Percentiles rank a stretch among this genome's conserved stretches.
These are phyloP conservation scores for Salvelinus alpinus DNA, from an alignment of 2,113 vertebrate species.

Conservation along the genomic window DNA sequence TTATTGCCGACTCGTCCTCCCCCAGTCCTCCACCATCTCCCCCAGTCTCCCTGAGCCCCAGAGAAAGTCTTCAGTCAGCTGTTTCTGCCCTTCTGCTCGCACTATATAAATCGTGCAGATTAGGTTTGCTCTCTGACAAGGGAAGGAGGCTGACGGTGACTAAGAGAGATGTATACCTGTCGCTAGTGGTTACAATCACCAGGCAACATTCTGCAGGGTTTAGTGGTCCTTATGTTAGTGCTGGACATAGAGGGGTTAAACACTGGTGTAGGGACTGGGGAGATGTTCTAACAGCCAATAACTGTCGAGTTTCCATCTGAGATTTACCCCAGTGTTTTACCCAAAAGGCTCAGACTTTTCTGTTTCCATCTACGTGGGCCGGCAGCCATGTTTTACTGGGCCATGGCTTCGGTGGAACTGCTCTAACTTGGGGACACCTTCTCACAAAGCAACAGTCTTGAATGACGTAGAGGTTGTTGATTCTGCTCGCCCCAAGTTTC, in stretches of 20 bases:
- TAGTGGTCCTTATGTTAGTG: slow-evolving; percentile 51
- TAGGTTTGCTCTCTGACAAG: slow-evolving; percentile 68
- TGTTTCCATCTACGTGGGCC: no score
- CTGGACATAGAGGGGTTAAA: slow-evolving; percentile 9
- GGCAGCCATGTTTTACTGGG: no score
- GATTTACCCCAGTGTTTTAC: no score
- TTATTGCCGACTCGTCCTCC: neutral
- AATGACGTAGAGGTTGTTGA: no score
- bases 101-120: slow-evolving; percentile 71
- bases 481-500: no score
- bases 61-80: slow-evolving; percentile 64
- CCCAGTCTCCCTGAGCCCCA: neutral
- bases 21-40: neutral
- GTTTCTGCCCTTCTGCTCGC: slow-evolving; percentile 63
- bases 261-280: neutral
- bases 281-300: no score
- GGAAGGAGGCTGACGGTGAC: slow-evolving; percentile 65
- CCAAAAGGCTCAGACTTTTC: no score
- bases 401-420: no score
- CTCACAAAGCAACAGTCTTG: no score
- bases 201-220: slow-evolving; percentile 55
- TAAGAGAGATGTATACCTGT: slow-evolving; percentile 71
- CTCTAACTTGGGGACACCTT: no score
- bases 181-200: slow-evolving; percentile 65
- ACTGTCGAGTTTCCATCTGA: no score